Evolutionary conservation across 2,888 invertebrate species (phyloP).

Genomic region (Agrilus cyanescens): DNA sequence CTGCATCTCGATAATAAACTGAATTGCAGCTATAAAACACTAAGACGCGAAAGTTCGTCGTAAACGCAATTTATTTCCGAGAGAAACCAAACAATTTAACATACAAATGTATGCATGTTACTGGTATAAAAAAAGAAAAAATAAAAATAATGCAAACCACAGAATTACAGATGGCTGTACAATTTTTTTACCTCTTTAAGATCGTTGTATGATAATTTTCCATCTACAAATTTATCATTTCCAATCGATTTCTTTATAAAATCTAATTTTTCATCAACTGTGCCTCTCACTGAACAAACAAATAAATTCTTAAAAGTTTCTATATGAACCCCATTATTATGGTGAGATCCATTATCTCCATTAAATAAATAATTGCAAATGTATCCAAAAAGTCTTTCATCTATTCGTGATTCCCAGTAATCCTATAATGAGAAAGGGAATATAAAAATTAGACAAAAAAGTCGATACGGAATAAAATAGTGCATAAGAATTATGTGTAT

Average conservation of each 20-base stretch:
- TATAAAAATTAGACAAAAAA: no score
- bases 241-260: conserved; percentile 47
- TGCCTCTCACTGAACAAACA: conserved; percentile 57
- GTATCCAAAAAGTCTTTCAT: conserved; percentile 52
- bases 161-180: background rate
- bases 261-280: conserved; percentile 49
- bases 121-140: background rate
- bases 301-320: conserved; percentile 56
- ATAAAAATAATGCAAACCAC: background rate
- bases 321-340: conserved; percentile 43
- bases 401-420: conserved; percentile 58
- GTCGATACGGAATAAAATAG: no score
- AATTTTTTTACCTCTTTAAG: conserved; percentile 44
- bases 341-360: conserved; percentile 39
- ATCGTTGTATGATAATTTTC: conserved; percentile 47
- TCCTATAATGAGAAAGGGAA: conserved; percentile 37
- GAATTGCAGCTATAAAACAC: no score
- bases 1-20: no score
- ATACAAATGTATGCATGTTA: no score
- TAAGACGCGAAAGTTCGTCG: no score
- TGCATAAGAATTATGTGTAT: background rate
- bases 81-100: no score
- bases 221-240: conserved; percentile 39
- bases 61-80: no score
- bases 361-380: conserved; percentile 53